A percentile compares a stretch with the other conserved stretches of the same genome.
These are phyloP conservation scores for Saccostrea glomerata DNA, from an alignment of 1,140 invertebrate species.

Conservation along the genomic window DNA sequence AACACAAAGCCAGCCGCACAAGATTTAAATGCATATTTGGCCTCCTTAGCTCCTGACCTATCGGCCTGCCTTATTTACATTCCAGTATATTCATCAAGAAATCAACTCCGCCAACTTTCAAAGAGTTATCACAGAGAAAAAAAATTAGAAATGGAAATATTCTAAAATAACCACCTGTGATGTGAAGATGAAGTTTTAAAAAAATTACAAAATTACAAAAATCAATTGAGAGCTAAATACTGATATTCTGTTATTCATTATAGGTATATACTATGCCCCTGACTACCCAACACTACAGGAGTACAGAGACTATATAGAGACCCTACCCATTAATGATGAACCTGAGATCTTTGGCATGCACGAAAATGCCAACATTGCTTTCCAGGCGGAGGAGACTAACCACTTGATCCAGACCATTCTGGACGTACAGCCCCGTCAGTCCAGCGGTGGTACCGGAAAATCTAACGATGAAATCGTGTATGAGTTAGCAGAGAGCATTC, in stretches of 20 bases:
- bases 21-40: too few relatives aligned
- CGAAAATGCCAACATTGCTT: conserved; percentile 91
- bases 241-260: background rate
- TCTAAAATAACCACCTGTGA: too few relatives aligned
- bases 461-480: conserved; percentile 88
- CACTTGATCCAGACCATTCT: conserved; percentile 85
- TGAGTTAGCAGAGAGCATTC: conserved; percentile 85
- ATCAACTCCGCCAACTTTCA: too few relatives aligned
- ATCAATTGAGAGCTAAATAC: too few relatives aligned
- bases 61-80: too few relatives aligned
- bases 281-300: conserved; percentile 74
- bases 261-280: conserved; percentile 87
- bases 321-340: conserved; percentile 88
- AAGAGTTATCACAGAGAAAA: too few relatives aligned
- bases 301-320: conserved; percentile 85
- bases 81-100: too few relatives aligned
- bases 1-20: too few relatives aligned
- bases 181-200: too few relatives aligned
- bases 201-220: too few relatives aligned
- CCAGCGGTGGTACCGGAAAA: conserved; percentile 82
- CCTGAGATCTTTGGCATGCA: conserved; percentile 96
- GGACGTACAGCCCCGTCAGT: conserved; percentile 85
- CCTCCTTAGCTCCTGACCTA: too few relatives aligned
- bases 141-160: too few relatives aligned
- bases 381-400: conserved; percentile 86